These are phyloP conservation scores for Pseudobourletiella spinata DNA, from an alignment of 1,140 invertebrate species.

Conservation along the genomic window DNA sequence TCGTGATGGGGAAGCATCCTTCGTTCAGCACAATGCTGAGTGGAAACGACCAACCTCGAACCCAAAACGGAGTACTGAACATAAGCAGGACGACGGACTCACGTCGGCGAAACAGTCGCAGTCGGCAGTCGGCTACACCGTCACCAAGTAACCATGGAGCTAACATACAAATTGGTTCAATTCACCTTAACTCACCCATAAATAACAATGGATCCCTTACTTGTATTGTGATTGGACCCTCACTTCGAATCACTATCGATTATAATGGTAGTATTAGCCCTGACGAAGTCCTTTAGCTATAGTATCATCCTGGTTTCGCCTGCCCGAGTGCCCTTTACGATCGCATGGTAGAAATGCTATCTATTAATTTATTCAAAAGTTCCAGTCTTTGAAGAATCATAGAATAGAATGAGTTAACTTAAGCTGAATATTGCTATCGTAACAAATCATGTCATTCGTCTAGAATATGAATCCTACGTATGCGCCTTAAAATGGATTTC, in stretches of 20 bases:
- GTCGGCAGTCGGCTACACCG: neutral
- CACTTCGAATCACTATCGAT: constrained; percentile 17
- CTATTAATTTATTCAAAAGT: no score
- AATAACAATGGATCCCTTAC: constrained; percentile 1
- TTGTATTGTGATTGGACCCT: constrained; percentile 18
- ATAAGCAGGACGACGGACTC: neutral
- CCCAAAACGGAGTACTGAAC: neutral
- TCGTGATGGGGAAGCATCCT: constrained; percentile 7
- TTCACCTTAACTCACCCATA: neutral
- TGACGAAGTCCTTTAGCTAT: no score
- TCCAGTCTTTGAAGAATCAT: no score
- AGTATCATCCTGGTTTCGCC: no score
- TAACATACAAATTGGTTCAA: neutral
- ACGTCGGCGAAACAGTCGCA: neutral
- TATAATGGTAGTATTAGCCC: neutral
- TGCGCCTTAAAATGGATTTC: no score
- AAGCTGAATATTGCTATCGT: no score
- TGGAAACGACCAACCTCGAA: neutral
- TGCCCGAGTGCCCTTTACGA: no score
- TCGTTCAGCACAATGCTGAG: neutral
- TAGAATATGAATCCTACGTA: no score
- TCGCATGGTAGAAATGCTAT: no score
- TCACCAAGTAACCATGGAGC: neutral
- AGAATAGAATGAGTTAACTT: no score
- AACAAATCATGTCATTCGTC: no score